These are phyloP conservation scores for Fragum sueziense DNA, from an alignment of 2,888 invertebrate genomes.

Conservation along the genomic window DNA sequence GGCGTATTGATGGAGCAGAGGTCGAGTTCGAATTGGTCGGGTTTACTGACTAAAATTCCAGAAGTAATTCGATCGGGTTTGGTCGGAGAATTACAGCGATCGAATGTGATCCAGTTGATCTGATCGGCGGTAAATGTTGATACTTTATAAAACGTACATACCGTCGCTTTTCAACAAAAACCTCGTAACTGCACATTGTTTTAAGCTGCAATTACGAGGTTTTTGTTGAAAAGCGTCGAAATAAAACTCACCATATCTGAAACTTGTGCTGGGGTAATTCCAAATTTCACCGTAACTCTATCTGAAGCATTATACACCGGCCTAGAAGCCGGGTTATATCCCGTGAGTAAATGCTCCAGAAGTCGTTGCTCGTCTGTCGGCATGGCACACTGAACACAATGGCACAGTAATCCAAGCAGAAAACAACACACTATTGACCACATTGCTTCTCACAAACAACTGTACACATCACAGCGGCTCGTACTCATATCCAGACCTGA, in stretches of 20 bases:
- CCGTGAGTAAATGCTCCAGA: conserved; percentile 72
- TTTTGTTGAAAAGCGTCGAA: no score
- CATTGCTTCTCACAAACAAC: conserved; percentile 4
- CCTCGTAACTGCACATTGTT: no score
- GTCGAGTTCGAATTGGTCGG: no score
- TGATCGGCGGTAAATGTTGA: no score
- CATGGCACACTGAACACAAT: conserved; percentile 40
- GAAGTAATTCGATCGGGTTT: no score
- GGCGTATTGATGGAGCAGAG: no score
- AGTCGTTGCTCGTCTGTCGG: conserved; percentile 80
- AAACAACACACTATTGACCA: conserved; percentile 12
- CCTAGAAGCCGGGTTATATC: conserved; percentile 80
- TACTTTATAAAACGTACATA: no score
- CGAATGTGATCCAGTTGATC: no score
- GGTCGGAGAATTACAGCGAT: no score
- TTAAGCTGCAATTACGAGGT: no score
- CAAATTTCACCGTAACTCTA: conserved; percentile 80
- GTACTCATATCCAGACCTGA: not conserved
- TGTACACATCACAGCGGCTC: conserved; percentile 13
- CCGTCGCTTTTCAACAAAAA: no score
- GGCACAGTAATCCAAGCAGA: conserved; percentile 34
- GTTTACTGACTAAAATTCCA: no score
- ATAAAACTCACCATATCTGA: conserved; percentile 80
- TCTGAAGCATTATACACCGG: conserved; percentile 81
- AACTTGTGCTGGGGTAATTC: conserved; percentile 80